Percentiles rank a stretch among this genome's conserved stretches.
Evolutionary conservation across 2,113 vertebrate species (phyloP).

Genomic region (Gobius niger): DNA sequence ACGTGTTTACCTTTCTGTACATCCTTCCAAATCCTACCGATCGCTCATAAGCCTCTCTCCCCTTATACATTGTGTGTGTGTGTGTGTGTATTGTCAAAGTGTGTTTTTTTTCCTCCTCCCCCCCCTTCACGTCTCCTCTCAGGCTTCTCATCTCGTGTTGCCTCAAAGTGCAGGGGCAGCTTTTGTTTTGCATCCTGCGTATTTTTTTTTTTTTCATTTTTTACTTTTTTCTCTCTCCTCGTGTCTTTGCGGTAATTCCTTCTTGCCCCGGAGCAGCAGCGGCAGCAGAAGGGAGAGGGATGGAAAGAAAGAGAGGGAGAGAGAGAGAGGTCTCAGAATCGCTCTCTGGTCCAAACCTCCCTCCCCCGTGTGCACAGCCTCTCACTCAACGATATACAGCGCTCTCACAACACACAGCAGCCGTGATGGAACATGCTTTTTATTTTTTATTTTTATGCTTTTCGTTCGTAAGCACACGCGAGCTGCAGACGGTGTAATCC

Average conservation of each 20-base stretch:
- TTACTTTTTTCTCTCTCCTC: neutral
- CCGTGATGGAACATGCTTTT: too few relatives aligned
- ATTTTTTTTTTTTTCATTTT: neutral
- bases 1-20: slow-evolving; percentile 35
- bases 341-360: slow-evolving; percentile 59
- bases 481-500: too few relatives aligned
- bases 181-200: slow-evolving; percentile 3
- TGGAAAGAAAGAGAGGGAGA: neutral
- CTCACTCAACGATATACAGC: too few relatives aligned
- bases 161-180: slow-evolving; percentile 1
- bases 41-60: slow-evolving; percentile 25
- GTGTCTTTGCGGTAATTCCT: slow-evolving; percentile 59
- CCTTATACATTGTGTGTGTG: neutral
- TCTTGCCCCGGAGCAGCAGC: slow-evolving; percentile 50
- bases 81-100: neutral
- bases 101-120: slow-evolving; percentile 12
- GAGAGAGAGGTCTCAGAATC: neutral
- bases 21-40: slow-evolving; percentile 37
- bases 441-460: too few relatives aligned
- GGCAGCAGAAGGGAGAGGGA: slow-evolving; percentile 47
- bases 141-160: neutral
- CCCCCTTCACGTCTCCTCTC: neutral
- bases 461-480: too few relatives aligned
- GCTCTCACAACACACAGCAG: too few relatives aligned
- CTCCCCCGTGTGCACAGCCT: too few relatives aligned